Conservation (phyloP, 2,888 invertebrate species). For the Silvanus unidentatus region DNA sequence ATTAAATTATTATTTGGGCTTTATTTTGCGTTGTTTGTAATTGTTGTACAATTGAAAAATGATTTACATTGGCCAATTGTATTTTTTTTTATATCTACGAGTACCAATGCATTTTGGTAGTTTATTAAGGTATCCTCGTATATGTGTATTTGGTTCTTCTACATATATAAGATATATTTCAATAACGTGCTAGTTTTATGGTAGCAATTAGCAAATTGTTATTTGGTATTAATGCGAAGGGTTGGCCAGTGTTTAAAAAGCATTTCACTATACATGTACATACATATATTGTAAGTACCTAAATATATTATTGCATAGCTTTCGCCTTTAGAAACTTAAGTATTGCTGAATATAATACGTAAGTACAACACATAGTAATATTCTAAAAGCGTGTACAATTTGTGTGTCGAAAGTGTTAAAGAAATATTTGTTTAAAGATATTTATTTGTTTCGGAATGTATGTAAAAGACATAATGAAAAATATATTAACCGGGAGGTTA, state of each 20-base stretch:
- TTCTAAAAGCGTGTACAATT: constrained; percentile 4
- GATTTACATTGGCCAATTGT: constrained; percentile 2
- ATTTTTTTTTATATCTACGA: not conserved
- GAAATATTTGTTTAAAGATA: not conserved
- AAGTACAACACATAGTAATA: constrained; percentile 2
- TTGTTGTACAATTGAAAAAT: not conserved
- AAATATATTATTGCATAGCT: too few species aligned
- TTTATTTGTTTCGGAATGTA: too few species aligned
- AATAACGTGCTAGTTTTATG: too few species aligned
- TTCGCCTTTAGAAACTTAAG: not conserved
- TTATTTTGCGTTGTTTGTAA: not conserved
- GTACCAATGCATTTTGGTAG: not conserved
- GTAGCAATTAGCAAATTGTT: constrained; percentile 2
- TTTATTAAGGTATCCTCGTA: not conserved
- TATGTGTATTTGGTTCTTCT: not conserved
- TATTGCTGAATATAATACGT: not conserved
- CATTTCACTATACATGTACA: too few species aligned
- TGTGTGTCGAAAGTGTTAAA: not conserved
- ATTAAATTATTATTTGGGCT: too few species aligned
- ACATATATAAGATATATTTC: too few species aligned
- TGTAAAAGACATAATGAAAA: not conserved
- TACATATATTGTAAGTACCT: too few species aligned
- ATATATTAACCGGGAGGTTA: not conserved
- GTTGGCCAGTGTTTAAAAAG: not conserved
- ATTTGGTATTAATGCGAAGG: not conserved